A percentile compares a stretch with the other conserved stretches of the same genome.
phyloP scores from a whole-genome alignment of 2,113 vertebrate genomes.

The Neomonachus schauinslandi region DNA sequence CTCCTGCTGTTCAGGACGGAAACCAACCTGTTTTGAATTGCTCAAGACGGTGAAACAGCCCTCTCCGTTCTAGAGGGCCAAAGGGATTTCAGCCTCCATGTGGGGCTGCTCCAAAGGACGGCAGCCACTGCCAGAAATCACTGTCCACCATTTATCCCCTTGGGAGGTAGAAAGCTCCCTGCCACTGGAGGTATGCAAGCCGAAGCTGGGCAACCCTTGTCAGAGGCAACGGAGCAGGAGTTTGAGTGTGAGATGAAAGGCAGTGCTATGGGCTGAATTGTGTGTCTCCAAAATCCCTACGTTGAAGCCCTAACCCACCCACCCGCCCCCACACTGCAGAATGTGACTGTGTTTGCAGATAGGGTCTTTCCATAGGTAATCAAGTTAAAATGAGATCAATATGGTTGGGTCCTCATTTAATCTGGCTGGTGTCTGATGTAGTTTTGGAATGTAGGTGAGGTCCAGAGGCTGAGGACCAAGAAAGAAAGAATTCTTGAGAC shows the following conservation, averaged over 20 bases:
- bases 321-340: neutral
- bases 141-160: accelerated
- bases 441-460: neutral
- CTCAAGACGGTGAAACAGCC: neutral
- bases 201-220: neutral
- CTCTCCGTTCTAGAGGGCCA: neutral
- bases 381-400: neutral
- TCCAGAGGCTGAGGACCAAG: neutral
- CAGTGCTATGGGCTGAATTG: neutral
- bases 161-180: no score
- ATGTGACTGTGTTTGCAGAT: neutral
- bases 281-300: neutral
- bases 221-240: neutral
- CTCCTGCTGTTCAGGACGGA: neutral
- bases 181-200: neutral
- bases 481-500: neutral
- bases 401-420: neutral
- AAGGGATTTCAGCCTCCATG: neutral
- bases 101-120: no score
- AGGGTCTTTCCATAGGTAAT: neutral
- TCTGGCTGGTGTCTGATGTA: neutral
- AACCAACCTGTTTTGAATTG: neutral
- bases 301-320: neutral
- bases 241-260: neutral
- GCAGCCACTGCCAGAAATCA: neutral